Conservation (phyloP, 2,888 invertebrate species). For the Nephrotoma guestfalica region DNA sequence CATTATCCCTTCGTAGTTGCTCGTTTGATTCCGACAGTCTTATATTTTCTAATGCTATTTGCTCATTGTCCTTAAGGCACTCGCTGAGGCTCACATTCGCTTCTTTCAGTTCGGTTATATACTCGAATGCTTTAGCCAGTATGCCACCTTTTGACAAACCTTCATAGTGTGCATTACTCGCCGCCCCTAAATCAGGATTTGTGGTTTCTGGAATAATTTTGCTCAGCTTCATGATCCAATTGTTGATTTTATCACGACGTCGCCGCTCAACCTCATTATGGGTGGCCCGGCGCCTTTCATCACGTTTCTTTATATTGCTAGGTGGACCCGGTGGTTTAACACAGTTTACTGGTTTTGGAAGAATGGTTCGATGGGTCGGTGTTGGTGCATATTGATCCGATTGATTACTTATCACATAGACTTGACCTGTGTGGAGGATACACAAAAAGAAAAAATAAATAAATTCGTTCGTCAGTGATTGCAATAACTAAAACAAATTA, state of each 20-base stretch:
- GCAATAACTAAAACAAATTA: neutral
- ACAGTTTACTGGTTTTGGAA: neutral
- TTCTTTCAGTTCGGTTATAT: slow-evolving; percentile 71
- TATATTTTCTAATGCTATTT: slow-evolving; percentile 7
- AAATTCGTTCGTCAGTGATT: neutral
- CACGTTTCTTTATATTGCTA: slow-evolving; percentile 34
- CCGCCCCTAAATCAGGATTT: neutral
- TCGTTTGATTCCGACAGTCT: slow-evolving; percentile 19
- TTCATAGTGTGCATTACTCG: slow-evolving; percentile 34
- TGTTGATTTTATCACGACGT: slow-evolving; percentile 89
- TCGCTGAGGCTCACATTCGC: slow-evolving; percentile 43
- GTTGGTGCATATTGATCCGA: neutral
- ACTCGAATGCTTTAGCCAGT: slow-evolving; percentile 88
- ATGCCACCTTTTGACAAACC: slow-evolving; percentile 80
- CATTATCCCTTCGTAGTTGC: slow-evolving; percentile 22
- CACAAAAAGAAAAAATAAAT: neutral
- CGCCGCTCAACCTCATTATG: slow-evolving; percentile 93
- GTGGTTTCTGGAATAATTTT: slow-evolving; percentile 63
- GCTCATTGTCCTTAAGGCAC: slow-evolving; percentile 18
- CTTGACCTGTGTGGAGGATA: neutral
- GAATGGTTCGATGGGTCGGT: neutral
- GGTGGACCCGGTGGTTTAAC: neutral
- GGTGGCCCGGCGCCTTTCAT: slow-evolving; percentile 78
- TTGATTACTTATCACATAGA: slow-evolving; percentile 4
- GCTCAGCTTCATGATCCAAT: slow-evolving; percentile 87